Evolutionary conservation across 2,113 vertebrate species (phyloP).

Genomic region (Odocoileus virginianus): DNA sequence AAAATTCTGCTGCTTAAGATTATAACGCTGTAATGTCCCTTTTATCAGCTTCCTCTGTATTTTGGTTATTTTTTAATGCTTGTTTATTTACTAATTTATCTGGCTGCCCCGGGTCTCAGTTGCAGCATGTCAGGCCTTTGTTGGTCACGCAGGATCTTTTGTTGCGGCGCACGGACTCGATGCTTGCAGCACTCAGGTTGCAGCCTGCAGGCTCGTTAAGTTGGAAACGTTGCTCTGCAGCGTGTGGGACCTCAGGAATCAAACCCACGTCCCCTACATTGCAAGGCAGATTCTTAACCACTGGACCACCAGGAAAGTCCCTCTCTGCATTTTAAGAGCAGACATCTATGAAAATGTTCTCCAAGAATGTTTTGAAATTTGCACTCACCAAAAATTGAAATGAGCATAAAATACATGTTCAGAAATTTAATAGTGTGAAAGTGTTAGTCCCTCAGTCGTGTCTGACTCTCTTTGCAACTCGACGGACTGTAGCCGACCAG

Average conservation of each 20-base stretch:
- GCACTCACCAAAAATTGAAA: not conserved
- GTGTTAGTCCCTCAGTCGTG: not conserved
- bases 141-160: not conserved
- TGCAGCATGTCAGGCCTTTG: not conserved
- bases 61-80: not conserved
- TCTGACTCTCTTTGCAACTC: not conserved
- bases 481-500: not conserved
- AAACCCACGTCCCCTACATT: not conserved
- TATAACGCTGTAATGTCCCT: not conserved
- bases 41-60: not conserved
- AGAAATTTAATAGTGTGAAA: not conserved
- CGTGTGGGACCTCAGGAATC: not conserved
- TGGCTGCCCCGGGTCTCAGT: not conserved
- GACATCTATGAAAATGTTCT: not conserved
- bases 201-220: not conserved
- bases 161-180: accelerated
- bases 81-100: not conserved
- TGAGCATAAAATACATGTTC: slow-evolving; percentile 11
- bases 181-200: not conserved
- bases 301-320: not conserved
- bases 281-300: not conserved
- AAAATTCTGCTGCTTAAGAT: not conserved
- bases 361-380: not conserved
- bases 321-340: not conserved
- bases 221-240: not conserved